Conservation (phyloP, 1,140 invertebrate genomes). For the Dolichoris vasculosae region DNA sequence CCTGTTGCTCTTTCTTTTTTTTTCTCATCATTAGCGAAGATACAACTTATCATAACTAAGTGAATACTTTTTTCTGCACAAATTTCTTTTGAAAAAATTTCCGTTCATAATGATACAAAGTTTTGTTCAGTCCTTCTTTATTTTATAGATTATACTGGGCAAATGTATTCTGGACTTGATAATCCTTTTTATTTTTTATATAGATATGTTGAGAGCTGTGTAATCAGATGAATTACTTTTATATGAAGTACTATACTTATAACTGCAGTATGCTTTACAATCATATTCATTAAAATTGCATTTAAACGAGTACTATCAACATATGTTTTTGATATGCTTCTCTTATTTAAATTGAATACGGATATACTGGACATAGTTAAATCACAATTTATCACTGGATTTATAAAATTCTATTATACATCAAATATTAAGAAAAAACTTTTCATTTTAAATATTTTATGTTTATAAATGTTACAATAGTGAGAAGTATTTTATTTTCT, state of each 20-base stretch:
- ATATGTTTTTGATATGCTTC: no score
- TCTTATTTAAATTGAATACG: no score
- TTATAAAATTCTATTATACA: no score
- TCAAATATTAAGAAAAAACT: no score
- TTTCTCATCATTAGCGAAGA: background rate
- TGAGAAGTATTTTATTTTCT: no score
- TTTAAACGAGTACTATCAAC: no score
- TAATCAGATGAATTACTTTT: background rate
- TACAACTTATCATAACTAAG: background rate
- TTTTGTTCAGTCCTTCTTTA: background rate
- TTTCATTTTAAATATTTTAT: no score
- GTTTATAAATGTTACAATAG: no score
- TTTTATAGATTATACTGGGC: background rate
- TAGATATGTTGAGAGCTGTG: background rate
- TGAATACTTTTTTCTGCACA: background rate
- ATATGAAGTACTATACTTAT: background rate
- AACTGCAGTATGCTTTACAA: background rate
- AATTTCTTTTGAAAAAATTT: background rate
- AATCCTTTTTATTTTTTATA: background rate
- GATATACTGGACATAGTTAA: no score
- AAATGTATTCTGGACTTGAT: background rate
- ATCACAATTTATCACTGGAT: no score
- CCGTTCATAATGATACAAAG: background rate
- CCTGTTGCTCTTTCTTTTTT: background rate
- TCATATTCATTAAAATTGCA: background rate